Percentiles rank a stretch among this genome's conserved stretches.
phyloP scores from a whole-genome alignment of 2,797 vertebrate genomes.

The Tapera naevia region DNA sequence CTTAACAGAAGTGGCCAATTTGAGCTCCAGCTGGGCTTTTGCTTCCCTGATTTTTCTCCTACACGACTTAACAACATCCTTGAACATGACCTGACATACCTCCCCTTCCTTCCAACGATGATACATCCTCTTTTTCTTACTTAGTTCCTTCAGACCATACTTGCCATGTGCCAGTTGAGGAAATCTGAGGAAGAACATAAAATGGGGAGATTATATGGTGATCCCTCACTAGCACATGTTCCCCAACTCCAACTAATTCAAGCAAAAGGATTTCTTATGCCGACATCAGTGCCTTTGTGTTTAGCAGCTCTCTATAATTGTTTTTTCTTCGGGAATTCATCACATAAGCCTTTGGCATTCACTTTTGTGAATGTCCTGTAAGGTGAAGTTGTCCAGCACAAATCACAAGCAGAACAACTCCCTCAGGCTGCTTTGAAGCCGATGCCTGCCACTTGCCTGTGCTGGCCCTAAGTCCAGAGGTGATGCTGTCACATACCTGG shows the following conservation, averaged over 20 bases:
- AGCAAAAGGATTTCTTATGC: neutral
- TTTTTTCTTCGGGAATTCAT: neutral
- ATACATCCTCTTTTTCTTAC: too few species aligned
- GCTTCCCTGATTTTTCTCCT: too few species aligned
- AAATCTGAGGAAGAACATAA: neutral
- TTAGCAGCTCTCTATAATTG: neutral
- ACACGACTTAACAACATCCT: too few species aligned
- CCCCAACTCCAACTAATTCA: neutral
- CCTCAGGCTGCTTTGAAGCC: neutral
- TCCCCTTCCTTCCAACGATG: too few species aligned
- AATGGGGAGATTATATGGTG: rapidly evolving
- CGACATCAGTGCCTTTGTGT: rapidly evolving
- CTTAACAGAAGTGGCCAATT: too few species aligned
- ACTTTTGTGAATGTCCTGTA: neutral
- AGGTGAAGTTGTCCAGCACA: neutral
- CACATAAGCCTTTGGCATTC: neutral
- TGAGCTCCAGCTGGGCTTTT: too few species aligned
- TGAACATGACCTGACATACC: too few species aligned
- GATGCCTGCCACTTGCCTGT: neutral
- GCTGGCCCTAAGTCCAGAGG: neutral
- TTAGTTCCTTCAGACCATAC: too few species aligned
- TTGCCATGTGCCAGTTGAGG: neutral
- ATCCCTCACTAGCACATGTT: rapidly evolving
- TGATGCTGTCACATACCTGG: neutral
- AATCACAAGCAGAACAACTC: neutral